Evolutionary conservation across 2,113 vertebrate genomes (phyloP), one percentile per base, ranked within the genome.

Genomic region (Apistogramma diplotaenia): DNA sequence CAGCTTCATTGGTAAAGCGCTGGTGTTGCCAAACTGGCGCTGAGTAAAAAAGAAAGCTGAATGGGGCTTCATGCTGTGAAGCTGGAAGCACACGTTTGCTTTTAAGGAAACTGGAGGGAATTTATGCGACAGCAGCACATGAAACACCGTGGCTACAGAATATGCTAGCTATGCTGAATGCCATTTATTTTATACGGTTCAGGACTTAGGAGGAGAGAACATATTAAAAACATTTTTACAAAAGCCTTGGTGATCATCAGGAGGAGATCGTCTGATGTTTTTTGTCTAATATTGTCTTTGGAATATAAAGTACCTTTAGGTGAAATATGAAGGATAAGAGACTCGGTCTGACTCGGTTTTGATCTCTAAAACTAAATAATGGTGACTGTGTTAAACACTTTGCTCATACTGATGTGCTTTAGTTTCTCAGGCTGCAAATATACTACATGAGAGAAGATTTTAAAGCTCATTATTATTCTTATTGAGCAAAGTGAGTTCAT

Each of bases 31-130:
- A 53, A 53, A n/a, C 15, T n/a, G 46, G 46, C 37, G 11, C 16
- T 46, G 43, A 46, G 43, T 4, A 46, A 46, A 40, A 15, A 46
- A 13, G 5, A 53, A 19, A 53, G 7, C 18, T 6, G 21, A 43
- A 0, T 4, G 15, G 37, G 0, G 8, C 8, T 25, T 1, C 35
- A 43, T 18, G 21, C 1, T 43, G 10, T 13, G 43, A 43, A 40
- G 2, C 35, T 43, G 21, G 53, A 23, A 4, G 10, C 53, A 55
- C 35, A 25, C 35, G 0, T 65, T 43, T 65, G 35, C 43, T 35
- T 43, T 62, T 23, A 15, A 37, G 7, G 11, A 23, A 0, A 9
- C 60, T 16, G 60, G 0, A 40, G 60, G 60, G 35, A 40, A 5
- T 37, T n/a, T 0, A 8, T 40, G 4, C 59, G 19, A 35, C n/a